Conservation (phyloP, 2,113 vertebrate species). For the Anser cygnoides region DNA sequence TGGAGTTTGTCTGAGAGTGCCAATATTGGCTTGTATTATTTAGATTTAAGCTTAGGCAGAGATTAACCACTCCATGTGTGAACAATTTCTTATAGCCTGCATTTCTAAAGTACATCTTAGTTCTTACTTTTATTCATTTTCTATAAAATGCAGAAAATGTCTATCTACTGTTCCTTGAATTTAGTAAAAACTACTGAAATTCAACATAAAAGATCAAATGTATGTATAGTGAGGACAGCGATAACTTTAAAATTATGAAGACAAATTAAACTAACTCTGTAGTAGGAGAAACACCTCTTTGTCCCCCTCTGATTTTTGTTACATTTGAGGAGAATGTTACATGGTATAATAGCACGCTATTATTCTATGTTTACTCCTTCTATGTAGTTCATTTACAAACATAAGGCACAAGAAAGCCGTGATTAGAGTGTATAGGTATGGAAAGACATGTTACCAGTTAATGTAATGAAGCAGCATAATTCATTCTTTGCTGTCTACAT, state of each 20-base stretch:
- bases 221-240: slow-evolving; percentile 8
- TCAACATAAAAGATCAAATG: slow-evolving; percentile 36
- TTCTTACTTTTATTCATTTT: slow-evolving; percentile 18
- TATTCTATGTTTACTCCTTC: slow-evolving; percentile 65
- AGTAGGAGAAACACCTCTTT: slow-evolving; percentile 50
- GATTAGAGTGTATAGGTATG: slow-evolving; percentile 49
- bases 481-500: slow-evolving; percentile 65
- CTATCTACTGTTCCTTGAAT: slow-evolving; percentile 31
- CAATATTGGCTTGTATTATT: background rate
- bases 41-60: background rate
- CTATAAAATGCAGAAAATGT: background rate
- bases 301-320: slow-evolving; percentile 34
- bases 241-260: slow-evolving; percentile 41
- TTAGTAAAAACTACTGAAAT: slow-evolving; percentile 59
- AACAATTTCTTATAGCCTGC: background rate
- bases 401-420: background rate
- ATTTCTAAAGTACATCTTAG: background rate
- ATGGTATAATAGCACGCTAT: slow-evolving; percentile 7
- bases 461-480: slow-evolving; percentile 68
- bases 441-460: slow-evolving; percentile 56
- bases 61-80: background rate
- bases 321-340: background rate
- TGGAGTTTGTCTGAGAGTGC: background rate
- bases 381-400: slow-evolving; percentile 62
- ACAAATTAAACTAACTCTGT: slow-evolving; percentile 33